Evolutionary conservation across 2,797 vertebrate species (phyloP).

Genomic region (Phrynocephalus guinanensis): DNA sequence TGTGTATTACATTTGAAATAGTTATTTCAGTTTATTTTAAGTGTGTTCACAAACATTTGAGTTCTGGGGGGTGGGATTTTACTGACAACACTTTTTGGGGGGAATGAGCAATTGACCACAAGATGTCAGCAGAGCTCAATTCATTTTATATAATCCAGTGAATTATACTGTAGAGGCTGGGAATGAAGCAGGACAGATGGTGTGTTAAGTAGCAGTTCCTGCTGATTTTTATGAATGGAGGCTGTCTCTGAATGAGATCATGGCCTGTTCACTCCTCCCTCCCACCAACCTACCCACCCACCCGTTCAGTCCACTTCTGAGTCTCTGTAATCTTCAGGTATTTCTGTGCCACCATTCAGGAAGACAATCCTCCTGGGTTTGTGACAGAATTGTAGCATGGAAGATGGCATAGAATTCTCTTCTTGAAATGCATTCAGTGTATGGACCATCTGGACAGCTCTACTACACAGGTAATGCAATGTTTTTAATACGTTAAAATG

Average conservation of each 20-base stretch:
- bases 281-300: too few relatives aligned
- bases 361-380: not conserved
- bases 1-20: not conserved
- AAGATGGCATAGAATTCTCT: not conserved
- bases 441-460: not conserved
- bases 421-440: not conserved
- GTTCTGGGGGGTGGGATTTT: too few relatives aligned
- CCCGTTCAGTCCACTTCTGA: not conserved
- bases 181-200: not conserved
- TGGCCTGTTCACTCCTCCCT: slow-evolving; percentile 51
- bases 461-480: slow-evolving; percentile 21
- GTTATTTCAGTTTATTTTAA: slow-evolving; percentile 8
- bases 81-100: not conserved
- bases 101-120: not conserved
- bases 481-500: not conserved
- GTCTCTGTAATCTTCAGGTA: slow-evolving; percentile 37
- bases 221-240: slow-evolving; percentile 47
- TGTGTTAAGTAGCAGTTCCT: slow-evolving; percentile 19
- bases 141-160: not conserved
- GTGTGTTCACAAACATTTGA: not conserved
- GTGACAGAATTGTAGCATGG: not conserved
- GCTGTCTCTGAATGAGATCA: slow-evolving; percentile 48
- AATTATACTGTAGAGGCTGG: not conserved
- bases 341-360: slow-evolving; percentile 1
- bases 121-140: slow-evolving; percentile 55